These are phyloP conservation scores for Nylanderia fulva DNA, from an alignment of 1,140 invertebrate genomes.

Conservation along the genomic window DNA sequence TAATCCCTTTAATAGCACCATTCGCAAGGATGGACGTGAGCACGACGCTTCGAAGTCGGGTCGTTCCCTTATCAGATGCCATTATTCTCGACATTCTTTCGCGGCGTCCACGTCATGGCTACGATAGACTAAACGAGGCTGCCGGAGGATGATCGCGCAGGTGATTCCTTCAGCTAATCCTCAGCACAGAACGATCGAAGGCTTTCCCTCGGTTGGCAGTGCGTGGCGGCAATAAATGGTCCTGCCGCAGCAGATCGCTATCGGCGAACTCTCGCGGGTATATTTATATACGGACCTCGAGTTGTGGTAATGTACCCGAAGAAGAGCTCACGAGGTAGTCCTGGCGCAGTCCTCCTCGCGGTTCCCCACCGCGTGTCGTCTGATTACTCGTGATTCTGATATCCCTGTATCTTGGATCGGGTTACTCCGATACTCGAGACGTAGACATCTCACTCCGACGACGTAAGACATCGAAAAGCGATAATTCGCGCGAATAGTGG, in stretches of 20 bases:
- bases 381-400: slow-evolving; percentile 65
- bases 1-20: slow-evolving; percentile 23
- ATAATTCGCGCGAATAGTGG: too few relatives aligned
- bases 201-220: slow-evolving; percentile 58
- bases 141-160: slow-evolving; percentile 64
- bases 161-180: slow-evolving; percentile 61
- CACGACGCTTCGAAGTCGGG: slow-evolving; percentile 9
- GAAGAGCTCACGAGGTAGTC: slow-evolving; percentile 57
- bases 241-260: slow-evolving; percentile 81
- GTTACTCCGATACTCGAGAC: slow-evolving; percentile 65
- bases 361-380: slow-evolving; percentile 37
- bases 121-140: slow-evolving; percentile 54
- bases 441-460: slow-evolving; percentile 65
- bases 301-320: slow-evolving; percentile 79
- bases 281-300: slow-evolving; percentile 82
- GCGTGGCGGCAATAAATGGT: slow-evolving; percentile 82
- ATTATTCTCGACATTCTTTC: slow-evolving; percentile 64
- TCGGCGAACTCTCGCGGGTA: slow-evolving; percentile 77
- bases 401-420: slow-evolving; percentile 58
- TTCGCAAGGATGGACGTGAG: slow-evolving; percentile 10
- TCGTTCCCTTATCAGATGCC: slow-evolving; percentile 63
- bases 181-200: slow-evolving; percentile 58
- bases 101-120: slow-evolving; percentile 22
- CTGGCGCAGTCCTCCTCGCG: background rate
- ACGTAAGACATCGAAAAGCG: slow-evolving; percentile 15